phyloP scores from a whole-genome alignment of 1,140 invertebrate genomes.

The Galleria mellonella region DNA sequence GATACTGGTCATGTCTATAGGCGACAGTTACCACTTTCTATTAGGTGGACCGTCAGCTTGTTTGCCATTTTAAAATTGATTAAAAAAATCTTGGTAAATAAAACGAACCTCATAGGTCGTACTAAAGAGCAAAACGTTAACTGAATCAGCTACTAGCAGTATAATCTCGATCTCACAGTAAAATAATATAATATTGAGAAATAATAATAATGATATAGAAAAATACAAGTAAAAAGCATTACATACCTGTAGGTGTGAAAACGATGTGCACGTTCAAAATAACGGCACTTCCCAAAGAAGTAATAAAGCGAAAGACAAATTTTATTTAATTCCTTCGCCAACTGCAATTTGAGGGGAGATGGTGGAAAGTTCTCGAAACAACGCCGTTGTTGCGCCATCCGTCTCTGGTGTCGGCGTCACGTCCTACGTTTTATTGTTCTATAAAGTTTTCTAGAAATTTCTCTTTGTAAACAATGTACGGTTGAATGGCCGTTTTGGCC shows the following conservation, averaged over 20 bases:
- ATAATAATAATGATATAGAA: too few relatives aligned
- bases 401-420: conserved; percentile 17
- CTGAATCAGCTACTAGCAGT: too few relatives aligned
- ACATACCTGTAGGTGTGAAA: background rate
- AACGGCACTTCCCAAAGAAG: background rate
- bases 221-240: background rate
- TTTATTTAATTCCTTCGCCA: conserved; percentile 15
- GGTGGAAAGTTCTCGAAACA: conserved; percentile 20
- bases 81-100: too few relatives aligned
- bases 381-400: conserved; percentile 15
- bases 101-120: too few relatives aligned
- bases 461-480: conserved; percentile 13
- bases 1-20: too few relatives aligned
- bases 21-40: too few relatives aligned
- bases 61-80: too few relatives aligned
- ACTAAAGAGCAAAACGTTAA: too few relatives aligned
- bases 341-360: conserved; percentile 26
- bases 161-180: too few relatives aligned
- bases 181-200: too few relatives aligned
- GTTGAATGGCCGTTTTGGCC: too few relatives aligned
- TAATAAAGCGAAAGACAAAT: conserved; percentile 14
- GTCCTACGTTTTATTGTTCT: conserved; percentile 25
- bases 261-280: background rate
- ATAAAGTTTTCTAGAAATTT: conserved; percentile 16
- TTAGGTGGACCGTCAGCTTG: too few relatives aligned